Percentiles rank a stretch among this genome's conserved stretches.
Evolutionary conservation across 1,140 invertebrate species (phyloP).

Genomic region (Lanistes nyassanus): DNA sequence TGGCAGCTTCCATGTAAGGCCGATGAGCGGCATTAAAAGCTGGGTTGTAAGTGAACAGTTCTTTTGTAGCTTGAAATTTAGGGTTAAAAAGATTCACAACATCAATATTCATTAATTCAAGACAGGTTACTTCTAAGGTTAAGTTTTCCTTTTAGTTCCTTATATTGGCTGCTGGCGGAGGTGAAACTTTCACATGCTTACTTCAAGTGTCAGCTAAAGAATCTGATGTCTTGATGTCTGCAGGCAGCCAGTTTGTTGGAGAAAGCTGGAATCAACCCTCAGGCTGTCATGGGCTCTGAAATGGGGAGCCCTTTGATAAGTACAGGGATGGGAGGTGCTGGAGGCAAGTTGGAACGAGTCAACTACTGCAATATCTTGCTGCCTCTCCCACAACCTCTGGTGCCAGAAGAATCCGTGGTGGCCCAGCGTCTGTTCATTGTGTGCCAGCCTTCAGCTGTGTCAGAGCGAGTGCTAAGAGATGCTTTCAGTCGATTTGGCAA

Average conservation of each 20-base stretch:
- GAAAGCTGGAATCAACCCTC: constrained; percentile 59
- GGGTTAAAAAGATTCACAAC: too few species aligned
- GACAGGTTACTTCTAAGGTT: too few species aligned
- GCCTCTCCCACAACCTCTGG: constrained; percentile 77
- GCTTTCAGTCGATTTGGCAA: constrained; percentile 93
- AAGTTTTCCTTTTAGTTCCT: too few species aligned
- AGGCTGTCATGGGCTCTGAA: constrained; percentile 16
- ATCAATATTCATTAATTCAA: too few species aligned
- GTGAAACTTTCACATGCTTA: too few species aligned
- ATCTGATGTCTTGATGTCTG: constrained; percentile 4
- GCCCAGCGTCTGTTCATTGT: constrained; percentile 72
- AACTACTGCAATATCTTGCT: constrained; percentile 76
- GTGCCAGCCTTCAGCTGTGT: constrained; percentile 79
- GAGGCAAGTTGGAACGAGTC: constrained; percentile 64
- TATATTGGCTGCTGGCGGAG: too few species aligned
- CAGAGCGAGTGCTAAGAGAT: constrained; percentile 83
- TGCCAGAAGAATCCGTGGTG: constrained; percentile 77
- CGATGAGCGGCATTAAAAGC: too few species aligned
- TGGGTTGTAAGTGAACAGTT: too few species aligned
- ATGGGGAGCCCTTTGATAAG: constrained; percentile 37
- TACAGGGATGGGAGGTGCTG: constrained; percentile 67
- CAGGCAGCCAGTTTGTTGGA: constrained; percentile 59
- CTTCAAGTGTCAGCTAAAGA: too few species aligned
- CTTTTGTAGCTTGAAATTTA: too few species aligned
- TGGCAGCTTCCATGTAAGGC: too few species aligned